phyloP scores from a whole-genome alignment of 2,797 vertebrate species.

The Pantherophis alleghaniensis region DNA sequence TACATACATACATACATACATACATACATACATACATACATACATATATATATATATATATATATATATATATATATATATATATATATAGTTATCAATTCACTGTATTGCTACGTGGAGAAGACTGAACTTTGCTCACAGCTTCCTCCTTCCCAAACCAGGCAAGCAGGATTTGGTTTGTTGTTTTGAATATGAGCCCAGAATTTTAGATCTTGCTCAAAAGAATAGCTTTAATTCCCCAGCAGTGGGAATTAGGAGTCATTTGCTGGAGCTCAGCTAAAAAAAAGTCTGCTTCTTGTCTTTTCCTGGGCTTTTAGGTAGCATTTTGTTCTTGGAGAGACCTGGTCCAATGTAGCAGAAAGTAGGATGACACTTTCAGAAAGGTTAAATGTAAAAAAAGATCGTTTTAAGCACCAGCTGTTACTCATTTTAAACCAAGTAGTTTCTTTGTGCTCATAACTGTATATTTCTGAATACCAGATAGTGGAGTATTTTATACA shows the following conservation, averaged over 20 bases:
- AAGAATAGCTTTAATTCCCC: neutral
- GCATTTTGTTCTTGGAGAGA: neutral
- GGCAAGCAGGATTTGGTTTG: neutral
- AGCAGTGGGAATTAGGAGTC: neutral
- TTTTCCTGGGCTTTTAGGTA: neutral
- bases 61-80: too few species aligned
- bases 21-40: too few species aligned
- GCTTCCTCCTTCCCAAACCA: neutral
- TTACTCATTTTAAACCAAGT: neutral
- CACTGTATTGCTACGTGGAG: neutral
- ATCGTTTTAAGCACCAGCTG: neutral
- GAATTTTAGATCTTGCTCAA: neutral
- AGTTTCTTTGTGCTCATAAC: neutral
- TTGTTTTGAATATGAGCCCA: neutral
- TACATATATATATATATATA: neutral
- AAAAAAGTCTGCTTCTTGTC: neutral
- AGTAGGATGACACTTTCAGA: neutral
- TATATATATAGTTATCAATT: neutral
- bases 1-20: rapidly evolving
- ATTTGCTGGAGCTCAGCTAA: neutral
- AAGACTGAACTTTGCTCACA: neutral
- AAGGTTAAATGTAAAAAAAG: neutral
- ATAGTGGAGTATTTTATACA: neutral
- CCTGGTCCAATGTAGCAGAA: neutral
- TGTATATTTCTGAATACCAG: neutral